Percentiles rank a stretch among this genome's conserved stretches.
These are phyloP conservation scores for Palythoa grandis DNA, from an alignment of 92 coral and sea anemone genomes.

Conservation along the genomic window DNA sequence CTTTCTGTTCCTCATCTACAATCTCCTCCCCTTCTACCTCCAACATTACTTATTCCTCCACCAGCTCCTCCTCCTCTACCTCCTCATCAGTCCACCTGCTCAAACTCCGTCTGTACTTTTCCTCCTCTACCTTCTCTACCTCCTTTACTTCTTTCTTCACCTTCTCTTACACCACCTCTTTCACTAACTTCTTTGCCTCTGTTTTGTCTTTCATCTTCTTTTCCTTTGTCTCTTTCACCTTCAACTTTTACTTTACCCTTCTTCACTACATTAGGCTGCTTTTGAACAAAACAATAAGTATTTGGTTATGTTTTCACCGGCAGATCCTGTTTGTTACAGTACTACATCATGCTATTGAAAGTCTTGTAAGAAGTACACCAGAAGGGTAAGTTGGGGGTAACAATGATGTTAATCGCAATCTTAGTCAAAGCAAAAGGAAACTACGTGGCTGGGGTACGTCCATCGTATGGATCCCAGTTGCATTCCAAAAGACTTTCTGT, in stretches of 20 bases:
- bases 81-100: neutral
- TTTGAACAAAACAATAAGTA: neutral
- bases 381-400: constrained; percentile 31
- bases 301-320: neutral
- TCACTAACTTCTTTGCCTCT: neutral
- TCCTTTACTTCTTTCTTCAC: neutral
- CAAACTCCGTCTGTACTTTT: no score
- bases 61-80: neutral
- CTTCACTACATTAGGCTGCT: neutral
- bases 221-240: neutral
- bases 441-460: no score
- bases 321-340: constrained; percentile 95
- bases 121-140: neutral
- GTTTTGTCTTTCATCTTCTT: neutral
- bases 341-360: constrained; percentile 87
- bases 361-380: constrained; percentile 54
- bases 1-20: neutral
- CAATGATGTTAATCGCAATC: neutral
- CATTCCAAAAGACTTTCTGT: no score
- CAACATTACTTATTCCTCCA: neutral
- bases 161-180: neutral
- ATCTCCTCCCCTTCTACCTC: neutral
- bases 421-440: neutral
- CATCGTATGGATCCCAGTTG: no score
- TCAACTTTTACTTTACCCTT: neutral